Base-by-base conservation (phyloP, 2,113 vertebrate genomes). In the Centrocercus urophasianus region DNA sequence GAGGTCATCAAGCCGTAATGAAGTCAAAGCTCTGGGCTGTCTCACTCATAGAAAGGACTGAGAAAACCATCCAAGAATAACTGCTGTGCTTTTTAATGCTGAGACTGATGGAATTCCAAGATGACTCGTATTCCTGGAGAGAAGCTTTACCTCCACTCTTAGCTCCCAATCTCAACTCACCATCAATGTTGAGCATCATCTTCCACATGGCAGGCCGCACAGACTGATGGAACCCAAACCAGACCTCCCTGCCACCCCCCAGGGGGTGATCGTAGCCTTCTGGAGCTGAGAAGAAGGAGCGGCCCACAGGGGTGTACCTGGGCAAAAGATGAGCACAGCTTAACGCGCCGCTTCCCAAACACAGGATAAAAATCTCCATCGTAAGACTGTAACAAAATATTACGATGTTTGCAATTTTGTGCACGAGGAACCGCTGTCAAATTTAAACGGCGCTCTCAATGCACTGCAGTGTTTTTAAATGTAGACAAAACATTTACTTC, bases 111-210 rank as follows among this genome's bases (percentile, higher is more conserved):
- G 4, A 43, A 70, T 0, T 24, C 8, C 19, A 32, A 64, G 16
- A 47, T 14, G 4, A 19, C 9, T 66, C 73, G 60, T 45, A 11
- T 20, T 70, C 72, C 30, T n/a, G 8, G 50, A 86, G 32, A 7
- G 9, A 43, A 4, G 5, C 18, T 17, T 27, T 14, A 11, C 1
- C 18, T 28, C 38, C 30, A 21, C 25, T 56, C 14, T 36, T 54
- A 50, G 71, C 40, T 34, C 57, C 2, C 18, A 69, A 61, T 69
- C 56, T 73, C 93, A 60, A 63, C 98, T 98, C 86, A 99, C 99
- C 99, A 87, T 99, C 99, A 30, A 99, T 99, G 97, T 99, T 99
- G 63, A 99, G 99, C 99, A 99, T 99, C 99, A 99, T 99, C 98
- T 99, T 99, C 99, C 99, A 99, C 99, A 99, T 99, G 96, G 99